Conservation (phyloP, 2,113 vertebrate genomes). For the Stomatorhinus ivindoensis region DNA sequence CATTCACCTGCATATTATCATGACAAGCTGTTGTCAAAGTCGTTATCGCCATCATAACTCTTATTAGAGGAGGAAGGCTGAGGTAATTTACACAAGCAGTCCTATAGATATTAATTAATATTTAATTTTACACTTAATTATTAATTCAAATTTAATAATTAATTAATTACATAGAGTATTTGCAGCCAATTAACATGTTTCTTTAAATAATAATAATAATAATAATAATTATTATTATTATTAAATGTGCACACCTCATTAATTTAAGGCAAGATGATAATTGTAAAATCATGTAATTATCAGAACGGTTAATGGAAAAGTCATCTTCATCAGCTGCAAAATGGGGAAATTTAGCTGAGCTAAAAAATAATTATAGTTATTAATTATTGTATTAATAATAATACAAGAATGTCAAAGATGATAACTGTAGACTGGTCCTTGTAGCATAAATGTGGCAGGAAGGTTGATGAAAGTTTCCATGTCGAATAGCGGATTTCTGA, state of each 20-base stretch:
- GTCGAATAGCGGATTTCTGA: background rate
- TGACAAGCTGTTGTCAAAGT: background rate
- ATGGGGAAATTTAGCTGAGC: background rate
- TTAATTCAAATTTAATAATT: too few relatives aligned
- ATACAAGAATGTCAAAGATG: background rate
- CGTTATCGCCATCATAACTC: background rate
- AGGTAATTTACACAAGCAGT: background rate
- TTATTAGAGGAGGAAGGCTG: background rate
- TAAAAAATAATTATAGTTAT: background rate
- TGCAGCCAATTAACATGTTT: background rate
- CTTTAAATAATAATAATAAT: background rate
- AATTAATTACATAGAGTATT: background rate
- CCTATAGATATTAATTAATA: background rate
- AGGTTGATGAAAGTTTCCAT: background rate
- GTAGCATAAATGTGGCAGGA: background rate
- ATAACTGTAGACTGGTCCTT: background rate
- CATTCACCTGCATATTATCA: background rate
- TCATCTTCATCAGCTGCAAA: background rate
- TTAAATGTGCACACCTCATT: background rate
- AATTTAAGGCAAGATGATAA: background rate
- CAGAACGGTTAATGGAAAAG: background rate
- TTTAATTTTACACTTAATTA: too few relatives aligned
- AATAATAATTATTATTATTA: background rate
- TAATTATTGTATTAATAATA: too few relatives aligned
- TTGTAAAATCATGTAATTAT: background rate